Evolutionary conservation across 2,888 invertebrate genomes (phyloP), one percentile per base, ranked within the genome.

Genomic region (Protophormia terraenovae): DNA sequence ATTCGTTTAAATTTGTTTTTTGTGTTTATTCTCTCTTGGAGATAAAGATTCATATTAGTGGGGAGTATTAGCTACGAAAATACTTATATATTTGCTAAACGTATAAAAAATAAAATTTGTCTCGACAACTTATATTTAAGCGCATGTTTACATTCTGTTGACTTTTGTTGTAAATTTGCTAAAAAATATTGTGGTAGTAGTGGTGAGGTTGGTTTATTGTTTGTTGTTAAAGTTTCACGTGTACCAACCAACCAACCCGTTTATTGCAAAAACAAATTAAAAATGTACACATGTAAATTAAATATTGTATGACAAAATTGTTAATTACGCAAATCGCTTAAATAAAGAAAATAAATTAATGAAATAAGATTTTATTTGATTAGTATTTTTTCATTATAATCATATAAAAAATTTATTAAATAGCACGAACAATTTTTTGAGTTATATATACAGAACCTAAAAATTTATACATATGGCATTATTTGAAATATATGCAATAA

Each of bases 141-240:
- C 53, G 50, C 69, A 69, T 53, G 53, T 69, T 69, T 29, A 47
- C 24, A 6, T 53, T 58, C 16, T 58, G 29, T 16, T 29, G 27
- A 58, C 24, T 10, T 24, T 24, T 41, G 14, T n/a, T n/a, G n/a
- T n/a, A n/a, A 10, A 29, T 38, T 38, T 38, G 38, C 22, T 45
- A 38, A 38, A 19, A n/a, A n/a, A n/a, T n/a, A n/a, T 10, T 60
- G 19, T 29, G n/a, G 14, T 58, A 38, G 60, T 60, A 14, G 35
- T 22, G 38, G n/a, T n/a, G n/a, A n/a, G n/a, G n/a, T n/a, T n/a
- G n/a, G 64, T 14, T 60, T 22, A 41, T 27, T 27, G 16, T 29
- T 47, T 27, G 29, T 66, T 45, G 47, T 64, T 41, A 24, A 41
- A 64, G 4, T 29, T 47, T 47, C 66, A 47, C 47, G 45, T 67